Evolutionary conservation across 1,140 invertebrate species (phyloP).

Genomic region (Papilio xuthus): DNA sequence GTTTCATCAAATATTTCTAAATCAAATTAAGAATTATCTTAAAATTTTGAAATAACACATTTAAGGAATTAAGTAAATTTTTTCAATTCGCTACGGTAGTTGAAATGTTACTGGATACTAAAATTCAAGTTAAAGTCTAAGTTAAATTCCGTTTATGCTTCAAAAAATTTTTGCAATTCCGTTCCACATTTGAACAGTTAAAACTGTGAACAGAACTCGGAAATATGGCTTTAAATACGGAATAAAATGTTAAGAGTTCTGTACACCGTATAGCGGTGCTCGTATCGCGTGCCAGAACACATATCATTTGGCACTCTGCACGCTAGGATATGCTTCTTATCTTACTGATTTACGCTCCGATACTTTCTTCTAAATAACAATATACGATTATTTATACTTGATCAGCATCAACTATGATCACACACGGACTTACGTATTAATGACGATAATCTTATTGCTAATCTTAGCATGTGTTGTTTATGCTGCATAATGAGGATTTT

Average conservation of each 20-base stretch:
- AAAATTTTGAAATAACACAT: not conserved
- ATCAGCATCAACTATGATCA: constrained; percentile 25
- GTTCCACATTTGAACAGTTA: constrained; percentile 58
- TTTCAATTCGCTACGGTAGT: not conserved
- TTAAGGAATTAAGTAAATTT: not conserved
- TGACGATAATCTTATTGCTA: constrained; percentile 27
- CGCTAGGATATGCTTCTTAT: constrained; percentile 58
- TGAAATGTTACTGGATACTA: not conserved
- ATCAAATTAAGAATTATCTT: not conserved
- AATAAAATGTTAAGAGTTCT: constrained; percentile 39
- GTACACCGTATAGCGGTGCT: constrained; percentile 40
- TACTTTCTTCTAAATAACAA: constrained; percentile 42
- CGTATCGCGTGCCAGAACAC: constrained; percentile 48
- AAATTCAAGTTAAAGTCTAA: not conserved
- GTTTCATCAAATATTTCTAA: not conserved
- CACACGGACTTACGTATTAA: constrained; percentile 5
- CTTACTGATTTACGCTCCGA: constrained; percentile 46
- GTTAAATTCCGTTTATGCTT: constrained; percentile 1
- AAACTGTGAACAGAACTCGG: constrained; percentile 46
- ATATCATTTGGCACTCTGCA: constrained; percentile 60
- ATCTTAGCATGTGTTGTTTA: not conserved
- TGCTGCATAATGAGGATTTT: constrained; percentile 30
- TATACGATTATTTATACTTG: constrained; percentile 24
- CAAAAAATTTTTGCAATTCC: constrained; percentile 44
- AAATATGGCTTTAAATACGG: constrained; percentile 19